These are phyloP conservation scores for Chionis minor DNA, from an alignment of 2,113 vertebrate species.

Conservation along the genomic window DNA sequence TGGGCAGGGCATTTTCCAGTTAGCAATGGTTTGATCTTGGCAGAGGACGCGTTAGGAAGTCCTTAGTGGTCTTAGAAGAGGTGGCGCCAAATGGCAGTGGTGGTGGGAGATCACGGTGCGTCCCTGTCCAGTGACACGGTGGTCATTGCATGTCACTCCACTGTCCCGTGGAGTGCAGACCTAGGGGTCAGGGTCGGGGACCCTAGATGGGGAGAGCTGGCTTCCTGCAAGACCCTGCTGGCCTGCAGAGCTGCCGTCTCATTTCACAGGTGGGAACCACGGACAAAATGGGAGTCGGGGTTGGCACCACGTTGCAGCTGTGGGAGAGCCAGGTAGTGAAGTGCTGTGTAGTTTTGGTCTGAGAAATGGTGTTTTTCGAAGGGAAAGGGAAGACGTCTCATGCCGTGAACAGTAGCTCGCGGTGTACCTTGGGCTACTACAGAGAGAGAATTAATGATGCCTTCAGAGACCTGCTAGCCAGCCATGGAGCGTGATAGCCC, in stretches of 20 bases:
- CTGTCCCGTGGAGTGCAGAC: not conserved
- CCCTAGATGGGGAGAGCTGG: not conserved
- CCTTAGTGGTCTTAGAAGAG: not conserved
- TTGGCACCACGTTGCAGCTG: not conserved
- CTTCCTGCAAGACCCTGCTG: not conserved
- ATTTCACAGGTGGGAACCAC: not conserved
- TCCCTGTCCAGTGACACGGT: not conserved
- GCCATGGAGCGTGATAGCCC: not conserved
- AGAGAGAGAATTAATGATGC: not conserved
- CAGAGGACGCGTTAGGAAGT: not conserved
- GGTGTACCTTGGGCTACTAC: not conserved
- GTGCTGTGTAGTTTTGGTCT: not conserved
- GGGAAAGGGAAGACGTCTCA: rapidly evolving
- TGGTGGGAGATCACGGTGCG: too few species aligned
- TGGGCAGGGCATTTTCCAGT: not conserved
- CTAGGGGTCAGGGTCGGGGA: not conserved
- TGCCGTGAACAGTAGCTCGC: not conserved
- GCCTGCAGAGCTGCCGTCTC: not conserved
- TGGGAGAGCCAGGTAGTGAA: not conserved
- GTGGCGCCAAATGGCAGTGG: not conserved
- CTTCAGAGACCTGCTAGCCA: not conserved
- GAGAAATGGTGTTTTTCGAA: not conserved
- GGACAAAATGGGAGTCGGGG: not conserved
- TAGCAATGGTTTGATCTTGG: not conserved
- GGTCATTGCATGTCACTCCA: too few species aligned